These are phyloP conservation scores for Oryzaephilus surinamensis DNA, from an alignment of 1,140 invertebrate genomes.

Conservation along the genomic window DNA sequence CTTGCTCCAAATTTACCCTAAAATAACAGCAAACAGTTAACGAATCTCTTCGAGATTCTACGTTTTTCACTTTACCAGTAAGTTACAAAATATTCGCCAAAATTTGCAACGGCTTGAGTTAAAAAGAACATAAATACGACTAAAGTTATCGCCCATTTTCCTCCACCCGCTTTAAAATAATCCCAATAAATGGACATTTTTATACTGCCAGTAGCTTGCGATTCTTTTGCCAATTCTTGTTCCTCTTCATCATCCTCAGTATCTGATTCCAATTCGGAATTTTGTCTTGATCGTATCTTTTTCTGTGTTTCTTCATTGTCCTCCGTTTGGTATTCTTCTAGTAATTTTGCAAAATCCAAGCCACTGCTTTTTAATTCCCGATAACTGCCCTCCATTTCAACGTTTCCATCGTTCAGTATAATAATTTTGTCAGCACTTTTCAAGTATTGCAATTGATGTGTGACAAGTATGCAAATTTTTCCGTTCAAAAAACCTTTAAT, in stretches of 20 bases:
- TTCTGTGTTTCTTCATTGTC: conserved; percentile 28
- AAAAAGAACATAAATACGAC: conserved; percentile 44
- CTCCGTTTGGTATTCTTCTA: conserved; percentile 31
- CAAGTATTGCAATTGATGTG: conserved; percentile 63
- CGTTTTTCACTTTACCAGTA: conserved; percentile 45
- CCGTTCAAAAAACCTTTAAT: conserved; percentile 45
- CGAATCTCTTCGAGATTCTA: neutral
- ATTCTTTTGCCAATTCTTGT: conserved; percentile 27
- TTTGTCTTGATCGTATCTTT: conserved; percentile 32
- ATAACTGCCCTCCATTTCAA: conserved; percentile 38
- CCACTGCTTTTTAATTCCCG: conserved; percentile 34
- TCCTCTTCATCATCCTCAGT: conserved; percentile 28
- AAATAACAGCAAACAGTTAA: conserved; percentile 13
- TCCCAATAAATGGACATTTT: conserved; percentile 45
- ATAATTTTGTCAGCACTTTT: conserved; percentile 47
- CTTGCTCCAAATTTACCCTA: conserved; percentile 33
- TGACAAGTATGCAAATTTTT: conserved; percentile 63
- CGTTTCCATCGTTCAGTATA: conserved; percentile 36
- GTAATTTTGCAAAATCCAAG: conserved; percentile 35
- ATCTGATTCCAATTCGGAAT: conserved; percentile 28
- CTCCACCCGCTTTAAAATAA: conserved; percentile 51
- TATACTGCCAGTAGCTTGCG: conserved; percentile 43
- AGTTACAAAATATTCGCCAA: conserved; percentile 54
- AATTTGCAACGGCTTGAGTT: conserved; percentile 52
- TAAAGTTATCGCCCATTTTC: conserved; percentile 39